A percentile compares a stretch with the other conserved stretches of the same genome.
Evolutionary conservation across 1,140 invertebrate species (phyloP).

Genomic region (Oncopodura yosiiana): DNA sequence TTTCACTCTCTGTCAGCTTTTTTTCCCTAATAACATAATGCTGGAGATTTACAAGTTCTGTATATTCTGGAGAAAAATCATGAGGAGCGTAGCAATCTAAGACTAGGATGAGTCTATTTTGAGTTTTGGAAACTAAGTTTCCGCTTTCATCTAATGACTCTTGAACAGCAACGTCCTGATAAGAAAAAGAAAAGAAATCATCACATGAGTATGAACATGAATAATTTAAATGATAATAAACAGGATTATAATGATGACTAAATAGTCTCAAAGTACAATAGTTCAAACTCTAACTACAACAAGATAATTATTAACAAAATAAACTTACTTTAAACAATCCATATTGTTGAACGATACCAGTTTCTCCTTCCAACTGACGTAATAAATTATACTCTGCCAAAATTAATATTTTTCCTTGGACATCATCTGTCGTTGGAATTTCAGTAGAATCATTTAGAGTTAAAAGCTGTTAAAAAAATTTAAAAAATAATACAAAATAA

Average conservation of each 20-base stretch:
- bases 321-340: slow-evolving; percentile 62
- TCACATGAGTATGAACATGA: neutral
- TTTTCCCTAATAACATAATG: slow-evolving; percentile 74
- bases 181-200: slow-evolving; percentile 9
- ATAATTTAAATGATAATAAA: slow-evolving; percentile 12
- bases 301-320: neutral
- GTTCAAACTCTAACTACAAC: neutral
- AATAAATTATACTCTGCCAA: slow-evolving; percentile 70
- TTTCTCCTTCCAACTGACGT: slow-evolving; percentile 57
- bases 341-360: slow-evolving; percentile 69
- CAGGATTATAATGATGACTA: slow-evolving; percentile 14
- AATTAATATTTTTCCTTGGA: slow-evolving; percentile 69
- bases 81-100: slow-evolving; percentile 66
- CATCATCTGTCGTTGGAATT: slow-evolving; percentile 60
- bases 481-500: neutral
- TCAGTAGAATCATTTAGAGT: slow-evolving; percentile 48
- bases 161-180: slow-evolving; percentile 59
- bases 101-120: slow-evolving; percentile 59
- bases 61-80: slow-evolving; percentile 58
- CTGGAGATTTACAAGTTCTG: slow-evolving; percentile 63
- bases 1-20: slow-evolving; percentile 64
- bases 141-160: slow-evolving; percentile 54
- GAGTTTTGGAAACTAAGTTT: no score
- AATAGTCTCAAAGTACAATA: neutral
- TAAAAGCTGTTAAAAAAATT: slow-evolving; percentile 43